Base-by-base conservation (phyloP, 2,113 vertebrate genomes). In the Hippocampus zosterae region DNA sequence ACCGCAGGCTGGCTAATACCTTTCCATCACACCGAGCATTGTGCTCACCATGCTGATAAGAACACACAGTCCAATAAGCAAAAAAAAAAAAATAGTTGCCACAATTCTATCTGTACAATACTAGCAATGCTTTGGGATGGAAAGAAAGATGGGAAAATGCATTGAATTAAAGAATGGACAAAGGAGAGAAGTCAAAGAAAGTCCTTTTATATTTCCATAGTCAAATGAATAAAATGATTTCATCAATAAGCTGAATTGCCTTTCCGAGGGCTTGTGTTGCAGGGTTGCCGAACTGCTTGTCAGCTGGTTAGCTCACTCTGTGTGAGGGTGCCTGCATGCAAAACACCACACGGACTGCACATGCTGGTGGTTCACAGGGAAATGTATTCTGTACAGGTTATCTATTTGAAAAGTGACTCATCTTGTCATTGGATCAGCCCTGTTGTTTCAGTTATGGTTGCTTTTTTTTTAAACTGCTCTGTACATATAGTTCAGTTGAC, bases 41-140 rank as follows among this genome's bases (percentile, higher is more conserved):
- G 89, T 90, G 81, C 89, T 87, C 77, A 69, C 77, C 60, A 75
- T 80, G 82, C 89, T 89, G 89, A 91, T 91, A 91, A 90, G 89
- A 89, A 86, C 86, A 84, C 77, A 83, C 84, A 86, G 88, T 89
- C 86, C 87, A 91, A 89, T 86, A 90, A 89, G 89, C 86, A 86
- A 83, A 86, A 86, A 84, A 86, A 86, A 71, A 73, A 75, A 65
- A 67, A 69, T n/a, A n/a, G 81, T 79, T 79, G 67, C 79, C 84
- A 87, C 85, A 88, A 81, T 88, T 87, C 76, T 88, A 89, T 90
- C 88, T 86, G 76, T 85, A 87, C 87, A 79, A 89, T 86, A 86
- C 78, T 44, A 40, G 65, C 65, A 73, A 74, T 71, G 75, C 76
- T 80, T 75, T 63, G 64, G 65, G 66, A 70, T 23, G 44, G 62